phyloP scores from a whole-genome alignment of 2,113 vertebrate genomes.

The Salvelinus alpinus region DNA sequence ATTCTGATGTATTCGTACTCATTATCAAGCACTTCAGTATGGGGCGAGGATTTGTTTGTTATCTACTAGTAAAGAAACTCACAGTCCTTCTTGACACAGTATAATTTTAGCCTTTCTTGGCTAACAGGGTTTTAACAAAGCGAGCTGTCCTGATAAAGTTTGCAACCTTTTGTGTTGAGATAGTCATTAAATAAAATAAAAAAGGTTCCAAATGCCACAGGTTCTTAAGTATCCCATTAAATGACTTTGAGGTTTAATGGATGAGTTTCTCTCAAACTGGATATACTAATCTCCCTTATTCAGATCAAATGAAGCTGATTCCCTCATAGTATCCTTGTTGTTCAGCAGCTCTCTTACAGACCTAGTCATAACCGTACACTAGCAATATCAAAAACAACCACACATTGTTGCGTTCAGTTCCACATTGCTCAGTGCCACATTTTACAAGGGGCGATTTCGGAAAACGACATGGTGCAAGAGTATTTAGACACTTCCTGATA shows the following conservation, averaged over 20 bases:
- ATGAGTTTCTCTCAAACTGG: too few species aligned
- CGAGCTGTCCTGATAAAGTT: background rate
- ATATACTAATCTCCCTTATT: background rate
- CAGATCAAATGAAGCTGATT: background rate
- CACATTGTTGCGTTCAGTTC: background rate
- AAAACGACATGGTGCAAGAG: slow-evolving; percentile 7
- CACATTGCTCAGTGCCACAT: background rate
- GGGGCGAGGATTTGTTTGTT: background rate
- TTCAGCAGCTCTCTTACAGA: background rate
- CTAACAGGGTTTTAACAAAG: background rate
- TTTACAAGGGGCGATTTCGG: too few species aligned
- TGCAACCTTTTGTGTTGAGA: background rate
- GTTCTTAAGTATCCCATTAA: background rate
- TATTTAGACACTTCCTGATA: slow-evolving; percentile 2
- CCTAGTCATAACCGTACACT: background rate
- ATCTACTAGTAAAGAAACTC: background rate
- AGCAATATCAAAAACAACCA: background rate
- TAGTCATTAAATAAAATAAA: background rate
- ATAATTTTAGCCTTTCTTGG: background rate
- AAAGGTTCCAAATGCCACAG: background rate
- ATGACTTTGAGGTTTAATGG: background rate
- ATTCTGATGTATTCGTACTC: background rate
- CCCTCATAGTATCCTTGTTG: background rate
- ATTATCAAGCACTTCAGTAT: slow-evolving; percentile 1
- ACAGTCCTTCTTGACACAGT: slow-evolving; percentile 1